Conservation (phyloP, 2,113 vertebrate species). For the Etheostoma cragini region DNA sequence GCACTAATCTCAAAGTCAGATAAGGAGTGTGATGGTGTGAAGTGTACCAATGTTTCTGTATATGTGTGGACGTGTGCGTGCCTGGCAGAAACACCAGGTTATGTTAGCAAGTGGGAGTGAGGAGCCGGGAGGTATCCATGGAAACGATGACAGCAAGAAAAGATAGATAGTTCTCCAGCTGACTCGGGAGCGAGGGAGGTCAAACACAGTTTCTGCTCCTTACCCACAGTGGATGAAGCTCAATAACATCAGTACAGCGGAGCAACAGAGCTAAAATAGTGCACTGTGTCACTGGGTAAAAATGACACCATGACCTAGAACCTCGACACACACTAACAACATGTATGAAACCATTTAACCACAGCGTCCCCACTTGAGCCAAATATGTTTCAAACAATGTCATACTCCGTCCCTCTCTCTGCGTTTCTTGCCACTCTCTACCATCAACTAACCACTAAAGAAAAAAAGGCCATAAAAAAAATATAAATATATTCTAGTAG, state of each 20-base stretch:
- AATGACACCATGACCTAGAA: not conserved
- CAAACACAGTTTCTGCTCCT: conserved; percentile 23
- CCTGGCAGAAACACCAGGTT: conserved; percentile 48
- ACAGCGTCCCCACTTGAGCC: not conserved
- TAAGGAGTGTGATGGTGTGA: conserved; percentile 38
- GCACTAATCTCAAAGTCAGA: conserved; percentile 21
- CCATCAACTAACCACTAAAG: not conserved
- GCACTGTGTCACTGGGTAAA: conserved; percentile 21
- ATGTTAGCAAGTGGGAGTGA: conserved; percentile 68
- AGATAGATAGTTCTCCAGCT: conserved; percentile 39
- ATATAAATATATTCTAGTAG: not conserved
- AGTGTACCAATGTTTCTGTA: conserved; percentile 28
- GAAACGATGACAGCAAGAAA: conserved; percentile 55
- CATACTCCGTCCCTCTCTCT: not conserved
- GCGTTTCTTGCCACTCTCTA: not conserved
- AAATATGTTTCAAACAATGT: not conserved
- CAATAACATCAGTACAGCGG: not conserved
- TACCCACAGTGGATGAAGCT: not conserved
- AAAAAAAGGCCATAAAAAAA: not conserved
- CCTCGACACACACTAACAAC: not conserved
- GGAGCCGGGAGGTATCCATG: conserved; percentile 66
- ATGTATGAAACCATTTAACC: not conserved
- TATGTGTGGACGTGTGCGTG: conserved; percentile 36
- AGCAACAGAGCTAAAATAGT: conserved; percentile 8
- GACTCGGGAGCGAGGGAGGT: conserved; percentile 22